Base-by-base conservation (phyloP, 2,797 vertebrate species). In the Bradypodion pumilum region DNA sequence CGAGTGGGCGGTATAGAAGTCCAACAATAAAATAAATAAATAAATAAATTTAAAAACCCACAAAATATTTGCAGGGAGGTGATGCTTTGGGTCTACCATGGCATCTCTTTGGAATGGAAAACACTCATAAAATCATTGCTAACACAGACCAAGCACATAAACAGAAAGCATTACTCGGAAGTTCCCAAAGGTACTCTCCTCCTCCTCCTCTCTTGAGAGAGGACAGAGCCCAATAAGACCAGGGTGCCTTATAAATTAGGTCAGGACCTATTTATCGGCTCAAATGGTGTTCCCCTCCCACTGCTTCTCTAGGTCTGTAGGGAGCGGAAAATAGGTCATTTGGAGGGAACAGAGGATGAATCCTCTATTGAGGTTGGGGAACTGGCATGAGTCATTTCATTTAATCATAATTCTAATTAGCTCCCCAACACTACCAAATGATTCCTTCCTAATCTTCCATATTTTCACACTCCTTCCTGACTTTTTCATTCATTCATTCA, bases 401-500 rank as follows among this genome's bases (percentile, higher is more conserved):
- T 95, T 94, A 95, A 96, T 94, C 94, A 90, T 90, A 88, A 89
- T 92, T 94, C 94, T 95, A 96, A 96, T 95, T 95, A 95, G 95
- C 85, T 87, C 87, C 78, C 87, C 88, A 32, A 52, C 6, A 32
- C 35, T 19, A 56, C 52, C 52, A 42, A 86, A 85, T 72, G 63
- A 66, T 19, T 19, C 19, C 52, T 19, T 56, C 52, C 21, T 56
- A 19, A 21, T 19, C 52, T 56, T 56, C 52, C 52, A 56, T 4
- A 56, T 56, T 56, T 21, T 56, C n/a, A 56, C 52, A 56, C 13
- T 21, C 52, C n/a, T n/a, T n/a, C n/a, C n/a, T n/a, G n/a, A n/a
- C n/a, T n/a, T n/a, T n/a, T n/a, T n/a, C n/a, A n/a, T n/a, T n/a
- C n/a, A n/a, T n/a, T n/a, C n/a, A n/a, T n/a, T n/a, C n/a, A n/a